These are phyloP conservation scores for Phoxinus phoxinus DNA, from an alignment of 2,113 vertebrate species.

Conservation along the genomic window DNA sequence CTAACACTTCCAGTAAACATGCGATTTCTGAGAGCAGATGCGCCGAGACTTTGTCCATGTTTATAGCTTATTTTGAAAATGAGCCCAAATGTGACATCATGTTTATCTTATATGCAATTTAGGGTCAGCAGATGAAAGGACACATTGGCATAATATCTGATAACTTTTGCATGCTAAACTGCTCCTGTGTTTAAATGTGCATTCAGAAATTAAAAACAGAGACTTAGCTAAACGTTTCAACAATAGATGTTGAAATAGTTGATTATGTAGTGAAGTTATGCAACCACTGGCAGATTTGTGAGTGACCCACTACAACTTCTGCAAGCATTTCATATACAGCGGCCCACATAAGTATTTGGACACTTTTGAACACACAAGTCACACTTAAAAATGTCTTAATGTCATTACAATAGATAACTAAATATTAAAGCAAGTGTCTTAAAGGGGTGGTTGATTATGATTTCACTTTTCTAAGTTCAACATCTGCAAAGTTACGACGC, in stretches of 20 bases:
- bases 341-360: neutral
- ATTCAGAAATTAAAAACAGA: conserved; percentile 6
- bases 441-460: too few relatives aligned
- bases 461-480: too few relatives aligned
- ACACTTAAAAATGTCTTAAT: neutral
- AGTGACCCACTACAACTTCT: conserved; percentile 4
- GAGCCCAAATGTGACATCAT: conserved; percentile 31
- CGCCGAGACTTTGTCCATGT: conserved; percentile 19
- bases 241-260: conserved; percentile 23
- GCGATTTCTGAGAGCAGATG: conserved; percentile 30
- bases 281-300: neutral
- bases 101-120: conserved; percentile 4
- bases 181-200: neutral
- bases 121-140: conserved; percentile 4
- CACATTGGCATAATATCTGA: neutral
- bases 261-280: neutral
- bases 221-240: neutral
- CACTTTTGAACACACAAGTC: neutral
- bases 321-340: neutral
- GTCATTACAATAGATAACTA: neutral
- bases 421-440: neutral
- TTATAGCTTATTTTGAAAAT: conserved; percentile 1
- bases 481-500: too few relatives aligned
- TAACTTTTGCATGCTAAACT: conserved; percentile 1
- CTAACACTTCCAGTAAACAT: conserved; percentile 27